These are phyloP conservation scores for Characodon lateralis DNA, from an alignment of 2,797 vertebrate genomes.

Conservation along the genomic window DNA sequence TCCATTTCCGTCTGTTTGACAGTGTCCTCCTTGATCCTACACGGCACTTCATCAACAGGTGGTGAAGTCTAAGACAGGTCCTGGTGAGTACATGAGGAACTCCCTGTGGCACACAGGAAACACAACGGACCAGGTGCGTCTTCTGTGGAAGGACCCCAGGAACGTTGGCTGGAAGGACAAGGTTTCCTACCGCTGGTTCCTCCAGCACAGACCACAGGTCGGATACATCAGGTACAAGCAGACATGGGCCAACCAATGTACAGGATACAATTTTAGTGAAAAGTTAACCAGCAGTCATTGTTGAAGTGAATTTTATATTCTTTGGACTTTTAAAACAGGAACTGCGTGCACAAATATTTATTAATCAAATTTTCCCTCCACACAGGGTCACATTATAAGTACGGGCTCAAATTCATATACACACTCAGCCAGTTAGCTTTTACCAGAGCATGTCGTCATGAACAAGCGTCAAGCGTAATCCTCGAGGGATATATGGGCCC, in stretches of 20 bases:
- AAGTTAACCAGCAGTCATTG: not conserved
- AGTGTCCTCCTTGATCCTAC: not conserved
- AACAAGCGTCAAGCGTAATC: not conserved
- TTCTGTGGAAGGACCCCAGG: slow-evolving; percentile 97
- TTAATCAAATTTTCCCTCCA: not conserved
- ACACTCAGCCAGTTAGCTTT: not conserved
- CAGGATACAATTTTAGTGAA: not conserved
- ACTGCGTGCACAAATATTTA: not conserved
- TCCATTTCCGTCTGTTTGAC: not conserved
- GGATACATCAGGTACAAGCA: slow-evolving; percentile 94
- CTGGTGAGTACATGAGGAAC: slow-evolving; percentile 95
- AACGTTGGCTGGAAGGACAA: slow-evolving; percentile 99
- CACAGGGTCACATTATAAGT: too few species aligned
- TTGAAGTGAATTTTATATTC: not conserved
- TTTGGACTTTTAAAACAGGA: not conserved
- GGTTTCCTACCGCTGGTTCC: slow-evolving; percentile 97
- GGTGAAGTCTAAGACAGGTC: slow-evolving; percentile 97
- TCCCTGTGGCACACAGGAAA: slow-evolving; percentile 98
- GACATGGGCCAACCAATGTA: slow-evolving; percentile 15
- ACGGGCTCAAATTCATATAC: too few species aligned
- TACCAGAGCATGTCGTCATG: not conserved
- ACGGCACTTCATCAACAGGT: slow-evolving; percentile 74
- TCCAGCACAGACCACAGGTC: slow-evolving; percentile 96
- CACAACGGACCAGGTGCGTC: slow-evolving; percentile 90
- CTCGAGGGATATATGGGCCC: not conserved